Evolutionary conservation across 1,140 invertebrate species (phyloP), one percentile per base, ranked within the genome.

Genomic region (Sesamia nonagrioides): DNA sequence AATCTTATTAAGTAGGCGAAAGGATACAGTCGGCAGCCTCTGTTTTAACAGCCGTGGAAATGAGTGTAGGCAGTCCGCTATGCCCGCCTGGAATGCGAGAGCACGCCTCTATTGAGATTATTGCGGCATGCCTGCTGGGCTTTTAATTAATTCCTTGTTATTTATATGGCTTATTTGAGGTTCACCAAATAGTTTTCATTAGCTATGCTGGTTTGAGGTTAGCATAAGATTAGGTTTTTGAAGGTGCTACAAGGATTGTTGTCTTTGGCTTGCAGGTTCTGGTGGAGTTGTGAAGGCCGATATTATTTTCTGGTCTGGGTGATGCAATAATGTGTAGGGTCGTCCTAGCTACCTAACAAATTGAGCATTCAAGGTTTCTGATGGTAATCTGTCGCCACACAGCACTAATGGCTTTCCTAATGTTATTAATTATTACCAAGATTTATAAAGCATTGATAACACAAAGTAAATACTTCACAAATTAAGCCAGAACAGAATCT

Each of bases 401-500:
- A n/a, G 11, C 15, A 45, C 8, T n/a, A 50, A 13, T 50, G 45
- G n/a, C n/a, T 50, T 50, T 50, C 15, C 45, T 15, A 15, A 50
- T n/a, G 15, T 15, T n/a, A 2, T 0, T 0, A 21, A 27, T 58
- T 33, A 58, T 15, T 27, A 33, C 33, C 11, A 27, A 58, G 54
- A 58, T 33, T 58, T 33, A 33, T 58, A 13, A 58, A 58, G 54
- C 54, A 33, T 58, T 33, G 11, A 33, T n/a, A n/a, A 5, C 21
- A 50, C 21, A 13, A 27, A 58, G 54, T 58, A 58, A 1, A 50
- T 50, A 50, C 7, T 58, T 58, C 17, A 66, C 45, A 50, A 45
- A 69, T 48, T 50, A 48, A 69, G 66, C 42, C 42, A 48, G 42
- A 69, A 69, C 40, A 69, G 18, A 68, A 69, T 69, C 66, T 48